Evolutionary conservation across 2,797 vertebrate species (phyloP), one percentile per base, ranked within the genome.

Genomic region (Cuniculus paca): DNA sequence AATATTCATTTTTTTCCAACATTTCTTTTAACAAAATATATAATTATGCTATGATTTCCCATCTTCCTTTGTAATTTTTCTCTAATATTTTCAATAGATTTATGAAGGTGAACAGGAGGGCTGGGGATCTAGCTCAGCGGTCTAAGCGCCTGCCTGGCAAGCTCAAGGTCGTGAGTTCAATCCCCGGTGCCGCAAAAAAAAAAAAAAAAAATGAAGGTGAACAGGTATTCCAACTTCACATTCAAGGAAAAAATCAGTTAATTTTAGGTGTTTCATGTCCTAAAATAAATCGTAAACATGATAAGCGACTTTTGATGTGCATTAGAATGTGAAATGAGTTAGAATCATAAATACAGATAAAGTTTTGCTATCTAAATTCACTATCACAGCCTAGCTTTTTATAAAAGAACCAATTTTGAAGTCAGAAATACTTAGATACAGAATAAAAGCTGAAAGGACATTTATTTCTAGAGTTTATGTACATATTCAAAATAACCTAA

Each of bases 341-440:
- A 91, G 68, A 56, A 52, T 85, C 39, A 89, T 54, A 82, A 78
- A 80, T 87, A 90, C 20, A 42, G 14, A 34, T 92, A 75, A 68
- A 92, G 39, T 92, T 54, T 24, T 42, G 4, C 11, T 68, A 2
- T 3, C 56, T 90, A 87, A 93, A 80, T 78, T 34, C 26, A 61
- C 17, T 74, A 78, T 86, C 16, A 58, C 36, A 58, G 45, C 1
- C 78, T 77, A 31, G 26, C 11, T 85, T 45, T 72, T 63, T 89
- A 36, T 86, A 54, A 85, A 86, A 93, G 26, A 87, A 74, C 31
- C n/a, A 36, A 31, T 84, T 74, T 74, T 63, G 24, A 79, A 75
- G 84, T 79, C 50, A 92, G 31, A 91, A 89, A 94, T 95, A 90
- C 82, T 92, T 80, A 90, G 10, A 26, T 65, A 68, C 31, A 93